Evolutionary conservation across 2,113 vertebrate species (phyloP), one percentile per base, ranked within the genome.

Genomic region (Erythrocercus mccallii): DNA sequence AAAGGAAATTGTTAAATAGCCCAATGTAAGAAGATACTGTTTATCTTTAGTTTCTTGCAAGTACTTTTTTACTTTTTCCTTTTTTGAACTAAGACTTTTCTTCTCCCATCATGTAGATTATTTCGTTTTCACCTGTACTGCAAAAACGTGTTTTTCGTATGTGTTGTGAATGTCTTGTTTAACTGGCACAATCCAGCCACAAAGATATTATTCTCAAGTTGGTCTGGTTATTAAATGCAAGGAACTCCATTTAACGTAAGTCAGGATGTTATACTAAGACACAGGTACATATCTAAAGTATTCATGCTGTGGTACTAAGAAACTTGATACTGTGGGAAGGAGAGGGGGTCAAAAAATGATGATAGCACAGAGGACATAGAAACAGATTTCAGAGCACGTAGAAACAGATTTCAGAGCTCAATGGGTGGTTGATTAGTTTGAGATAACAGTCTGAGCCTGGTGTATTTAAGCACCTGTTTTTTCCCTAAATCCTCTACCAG

Each of bases 301-400:
- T 14, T 58, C 37, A 48, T 56, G 37, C 31, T 86, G 33, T 70
- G 12, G 37, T 78, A 78, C 44, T 71, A 90, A 68, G 47, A 81
- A 85, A 92, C 30, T 5, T 54, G 15, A 62, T 68, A 44, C 6
- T 80, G 18, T 40, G 45, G 17, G 27, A 35, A 58, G 53, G 44
- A 62, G 16, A 6, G 4, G 15, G 6, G 5, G 1, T 1, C 0
- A 10, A 9, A 38, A 33, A 51, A 38, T 7, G 1, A 22, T 31
- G 31, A 38, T 35, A 56, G 35, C 21, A 20, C 6, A 42, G 40
- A 42, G 40, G 40, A 42, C 18, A 37, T 0, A 8, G n/a, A 72
- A 76, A 44, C 6, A 81, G 22, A 72, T 28, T 42, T 93, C 27
- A 42, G 40, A 42, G 40, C 11, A 42, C 18, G n/a, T 0, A 8